Evolutionary conservation across 2,113 vertebrate species (phyloP), one percentile per base, ranked within the genome.

Genomic region (Tamias sibiricus): DNA sequence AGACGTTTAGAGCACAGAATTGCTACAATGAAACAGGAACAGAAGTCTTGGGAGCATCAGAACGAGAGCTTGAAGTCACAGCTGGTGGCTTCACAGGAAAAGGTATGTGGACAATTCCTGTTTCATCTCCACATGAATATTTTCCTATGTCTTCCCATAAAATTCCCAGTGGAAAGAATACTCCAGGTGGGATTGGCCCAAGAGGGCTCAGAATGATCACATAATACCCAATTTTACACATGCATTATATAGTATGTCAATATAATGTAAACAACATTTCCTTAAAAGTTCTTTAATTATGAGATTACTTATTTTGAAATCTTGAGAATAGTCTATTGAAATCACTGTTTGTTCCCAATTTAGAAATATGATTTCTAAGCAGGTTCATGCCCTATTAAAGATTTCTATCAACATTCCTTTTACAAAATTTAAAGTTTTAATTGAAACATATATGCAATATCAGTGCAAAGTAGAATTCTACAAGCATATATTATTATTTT

Each of bases 61-160:
- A 97, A 77, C 13, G 98, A 98, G 86, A 86, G 87, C 2, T 98
- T 99, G 35, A 98, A 98, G 96, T 95, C 96, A 0, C 99, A 99
- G 97, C 98, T 99, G 8, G 59, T 90, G 0, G 84, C 97, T 57
- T 98, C 99, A 4, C 99, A 99, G 64, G 99, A 99, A 79, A 99
- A 98, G 98, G 99, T 99, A 94, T 0, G 59, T 54, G 42, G 40
- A 77, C 49, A 54, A 19, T 71, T 91, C 40, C 74, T 77, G 10
- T 68, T 85, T 47, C n/a, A 35, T 47, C 32, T 12, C 52, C 9
- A 5, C 3, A 30, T 82, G 44, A 57, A n/a, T 72, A 13, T 81
- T 91, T 69, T 49, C 44, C 40, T 89, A 0, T 54, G 11, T 54
- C 62, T 94, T 79, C 64, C 42, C 89, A 7, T 6, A 85, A 77